Evolutionary conservation across 2,113 vertebrate species (phyloP).

Genomic region (Osmerus eperlanus): DNA sequence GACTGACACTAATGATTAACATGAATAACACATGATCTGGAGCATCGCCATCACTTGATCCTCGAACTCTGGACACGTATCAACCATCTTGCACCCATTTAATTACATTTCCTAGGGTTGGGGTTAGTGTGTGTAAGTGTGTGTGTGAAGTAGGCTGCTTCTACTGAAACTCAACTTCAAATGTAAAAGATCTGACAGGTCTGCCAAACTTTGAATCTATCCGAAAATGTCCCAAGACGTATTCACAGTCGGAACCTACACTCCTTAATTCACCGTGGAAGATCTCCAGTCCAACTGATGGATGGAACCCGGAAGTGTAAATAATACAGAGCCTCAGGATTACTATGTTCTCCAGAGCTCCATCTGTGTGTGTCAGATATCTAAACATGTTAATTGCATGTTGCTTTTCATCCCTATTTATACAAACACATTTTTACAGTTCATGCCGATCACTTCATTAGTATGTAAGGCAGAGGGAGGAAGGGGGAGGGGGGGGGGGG

Average conservation of each 20-base stretch:
- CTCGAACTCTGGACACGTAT: conserved; percentile 9
- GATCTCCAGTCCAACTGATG: too few relatives aligned
- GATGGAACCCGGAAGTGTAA: too few relatives aligned
- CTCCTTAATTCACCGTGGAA: too few relatives aligned
- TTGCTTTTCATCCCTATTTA: conserved; percentile 41
- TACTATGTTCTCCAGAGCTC: too few relatives aligned
- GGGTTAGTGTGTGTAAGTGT: neutral
- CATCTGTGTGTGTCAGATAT: too few relatives aligned
- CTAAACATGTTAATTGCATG: too few relatives aligned
- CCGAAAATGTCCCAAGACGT: too few relatives aligned
- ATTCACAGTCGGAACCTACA: too few relatives aligned
- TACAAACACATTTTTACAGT: conserved; percentile 22
- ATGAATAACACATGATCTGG: conserved; percentile 28
- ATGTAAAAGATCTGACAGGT: too few relatives aligned
- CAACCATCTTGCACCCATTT: neutral
- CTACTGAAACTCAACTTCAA: too few relatives aligned
- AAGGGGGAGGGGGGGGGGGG: conserved; percentile 29
- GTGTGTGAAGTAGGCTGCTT: neutral
- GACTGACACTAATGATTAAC: conserved; percentile 17
- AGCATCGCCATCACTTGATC: conserved; percentile 33
- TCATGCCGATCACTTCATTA: conserved; percentile 50
- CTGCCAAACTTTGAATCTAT: too few relatives aligned
- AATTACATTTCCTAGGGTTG: neutral
- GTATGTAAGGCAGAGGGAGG: conserved; percentile 14
- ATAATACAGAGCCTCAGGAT: too few relatives aligned